Evolutionary conservation across 2,888 invertebrate species (phyloP), one percentile per base, ranked within the genome.

Genomic region (Troides aeacus): DNA sequence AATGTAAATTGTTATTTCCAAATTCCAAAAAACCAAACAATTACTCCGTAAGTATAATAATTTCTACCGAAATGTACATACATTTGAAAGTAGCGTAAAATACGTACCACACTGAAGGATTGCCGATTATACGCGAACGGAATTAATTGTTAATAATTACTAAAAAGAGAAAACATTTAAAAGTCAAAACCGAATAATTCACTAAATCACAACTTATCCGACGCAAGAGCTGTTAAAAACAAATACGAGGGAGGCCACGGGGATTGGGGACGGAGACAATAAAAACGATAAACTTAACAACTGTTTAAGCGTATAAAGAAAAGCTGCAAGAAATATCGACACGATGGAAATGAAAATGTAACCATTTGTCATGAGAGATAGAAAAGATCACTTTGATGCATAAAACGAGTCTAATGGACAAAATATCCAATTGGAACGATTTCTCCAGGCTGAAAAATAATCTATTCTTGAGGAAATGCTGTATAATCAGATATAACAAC

Each of bases 361-460:
- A 69, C 56, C 56, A 69, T 21, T 64, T 64, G 36, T 64, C 69
- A 4, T 56, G 42, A n/a, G 60, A 69, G n/a, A 69, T 4, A 50
- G 61, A 65, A 30, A 69, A 12, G 23, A 42, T 56, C 24, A 69
- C 64, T 58, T 69, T 69, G 57, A 69, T 21, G 24, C 30, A 65
- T 8, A 69, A 6, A 12, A 21, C 21, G 24, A 69, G 23, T 5
- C 30, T 61, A 36, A 15, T 50, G n/a, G 62, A 65, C 10, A 62
- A 62, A 30, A 65, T 46, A 0, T 65, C 17, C 15, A 60, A 65
- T 17, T 42, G 62, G 36, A 65, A 69, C 1, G 46, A n/a, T 46
- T 65, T 69, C 18, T 69, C 53, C 42, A 69, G 24, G 3, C 60
- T 62, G 21, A 65, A 21, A 15, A 62, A 58, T 30, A 64, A 57